phyloP scores from a whole-genome alignment of 2,113 vertebrate genomes.

The Ophthalmolycus amberensis region DNA sequence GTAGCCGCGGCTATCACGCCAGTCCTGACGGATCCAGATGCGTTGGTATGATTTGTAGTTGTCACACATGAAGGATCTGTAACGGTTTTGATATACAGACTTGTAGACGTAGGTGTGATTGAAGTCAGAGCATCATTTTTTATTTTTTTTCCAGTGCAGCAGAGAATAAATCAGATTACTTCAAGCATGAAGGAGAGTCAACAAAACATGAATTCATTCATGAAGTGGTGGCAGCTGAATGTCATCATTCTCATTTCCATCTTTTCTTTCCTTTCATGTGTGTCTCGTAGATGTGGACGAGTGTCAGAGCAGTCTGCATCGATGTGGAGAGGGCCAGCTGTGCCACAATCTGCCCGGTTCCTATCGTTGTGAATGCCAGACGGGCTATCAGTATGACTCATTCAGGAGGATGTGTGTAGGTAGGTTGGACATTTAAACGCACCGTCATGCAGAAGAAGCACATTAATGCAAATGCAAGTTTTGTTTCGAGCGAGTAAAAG shows the following conservation, averaged over 20 bases:
- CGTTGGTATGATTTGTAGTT: slow-evolving; percentile 84
- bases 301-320: slow-evolving; percentile 85
- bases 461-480: background rate
- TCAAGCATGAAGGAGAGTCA: background rate
- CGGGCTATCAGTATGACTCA: slow-evolving; percentile 90
- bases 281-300: slow-evolving; percentile 89
- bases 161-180: background rate
- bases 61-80: background rate
- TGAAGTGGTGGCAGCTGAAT: background rate
- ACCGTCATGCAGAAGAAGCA: background rate
- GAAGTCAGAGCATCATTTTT: background rate
- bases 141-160: too few species aligned
- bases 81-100: slow-evolving; percentile 8
- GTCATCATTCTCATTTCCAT: background rate
- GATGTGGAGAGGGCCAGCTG: slow-evolving; percentile 87
- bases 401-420: slow-evolving; percentile 90
- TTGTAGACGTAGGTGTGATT: background rate
- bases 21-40: slow-evolving; percentile 90
- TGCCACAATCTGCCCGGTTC: slow-evolving; percentile 92
- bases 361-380: slow-evolving; percentile 93
- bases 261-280: background rate
- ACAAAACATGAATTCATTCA: background rate
- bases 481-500: background rate
- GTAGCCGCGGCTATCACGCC: slow-evolving; percentile 90
- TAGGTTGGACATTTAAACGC: slow-evolving; percentile 69